Evolutionary conservation across 2,113 vertebrate species (phyloP).

Genomic region (Eurystomus gularis): DNA sequence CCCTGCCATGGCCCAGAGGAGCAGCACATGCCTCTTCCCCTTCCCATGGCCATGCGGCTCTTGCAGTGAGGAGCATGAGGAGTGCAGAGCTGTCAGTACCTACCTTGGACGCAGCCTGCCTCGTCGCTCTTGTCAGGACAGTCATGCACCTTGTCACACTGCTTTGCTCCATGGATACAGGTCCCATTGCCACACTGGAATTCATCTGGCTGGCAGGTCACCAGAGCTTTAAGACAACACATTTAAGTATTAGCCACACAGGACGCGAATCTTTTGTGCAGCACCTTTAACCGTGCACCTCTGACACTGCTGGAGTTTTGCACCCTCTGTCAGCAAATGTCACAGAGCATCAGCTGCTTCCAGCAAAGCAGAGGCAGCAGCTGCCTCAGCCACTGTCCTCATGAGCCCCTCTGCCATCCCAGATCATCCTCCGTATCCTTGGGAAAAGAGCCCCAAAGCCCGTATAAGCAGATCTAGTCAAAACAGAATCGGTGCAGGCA

Average conservation of each 20-base stretch:
- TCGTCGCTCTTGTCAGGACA: conserved; percentile 92
- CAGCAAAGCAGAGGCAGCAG: neutral
- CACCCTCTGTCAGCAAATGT: neutral
- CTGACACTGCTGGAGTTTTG: neutral
- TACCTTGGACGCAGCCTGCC: conserved; percentile 88
- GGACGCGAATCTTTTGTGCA: neutral
- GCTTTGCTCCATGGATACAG: conserved; percentile 89
- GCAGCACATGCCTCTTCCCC: neutral
- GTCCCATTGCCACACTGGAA: conserved; percentile 93
- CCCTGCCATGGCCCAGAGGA: neutral
- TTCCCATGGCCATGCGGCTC: neutral
- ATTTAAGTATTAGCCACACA: neutral
- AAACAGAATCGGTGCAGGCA: neutral
- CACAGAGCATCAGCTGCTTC: neutral
- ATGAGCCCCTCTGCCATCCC: neutral
- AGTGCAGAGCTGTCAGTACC: neutral
- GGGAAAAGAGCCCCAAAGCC: neutral
- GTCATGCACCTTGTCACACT: conserved; percentile 89
- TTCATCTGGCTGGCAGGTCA: conserved; percentile 89
- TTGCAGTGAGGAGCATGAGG: fast-evolving
- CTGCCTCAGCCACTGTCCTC: neutral
- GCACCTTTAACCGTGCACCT: neutral
- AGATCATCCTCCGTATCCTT: neutral
- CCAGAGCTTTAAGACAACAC: conserved; percentile 75
- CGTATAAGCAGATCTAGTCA: neutral